Percentiles rank a stretch among this genome's conserved stretches.
Conservation (phyloP, 1,140 invertebrate genomes). For the Drosophila biarmipes region DNA sequence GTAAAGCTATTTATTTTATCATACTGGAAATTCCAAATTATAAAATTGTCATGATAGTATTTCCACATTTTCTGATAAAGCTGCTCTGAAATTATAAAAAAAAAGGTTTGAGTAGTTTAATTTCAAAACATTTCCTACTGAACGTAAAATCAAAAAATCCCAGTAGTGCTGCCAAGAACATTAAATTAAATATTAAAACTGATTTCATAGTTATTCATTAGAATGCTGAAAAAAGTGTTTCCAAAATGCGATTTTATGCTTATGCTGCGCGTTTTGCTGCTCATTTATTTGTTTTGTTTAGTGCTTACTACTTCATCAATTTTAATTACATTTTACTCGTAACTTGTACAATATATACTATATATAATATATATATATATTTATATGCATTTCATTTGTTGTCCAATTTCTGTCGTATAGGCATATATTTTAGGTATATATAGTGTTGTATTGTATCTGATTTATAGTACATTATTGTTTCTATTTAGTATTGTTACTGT, state of each 20-base stretch:
- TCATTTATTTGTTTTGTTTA: slow-evolving; percentile 77
- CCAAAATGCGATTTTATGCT: slow-evolving; percentile 27
- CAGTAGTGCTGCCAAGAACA: no score
- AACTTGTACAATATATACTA: slow-evolving; percentile 77
- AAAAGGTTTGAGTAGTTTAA: no score
- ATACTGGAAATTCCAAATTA: no score
- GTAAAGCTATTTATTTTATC: no score
- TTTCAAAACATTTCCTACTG: no score
- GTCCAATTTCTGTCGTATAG: slow-evolving; percentile 75
- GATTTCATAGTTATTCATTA: background rate
- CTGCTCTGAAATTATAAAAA: no score
- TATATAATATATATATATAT: slow-evolving; percentile 58
- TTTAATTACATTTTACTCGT: slow-evolving; percentile 74
- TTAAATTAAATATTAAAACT: background rate
- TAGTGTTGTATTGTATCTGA: slow-evolving; percentile 79
- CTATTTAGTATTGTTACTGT: slow-evolving; percentile 82
- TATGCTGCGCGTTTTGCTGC: slow-evolving; percentile 60
- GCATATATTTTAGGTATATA: slow-evolving; percentile 81
- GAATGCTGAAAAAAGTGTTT: background rate
- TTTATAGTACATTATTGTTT: slow-evolving; percentile 83
- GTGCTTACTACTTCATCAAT: slow-evolving; percentile 78
- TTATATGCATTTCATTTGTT: slow-evolving; percentile 65
- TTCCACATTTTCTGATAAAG: no score
- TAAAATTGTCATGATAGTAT: no score
- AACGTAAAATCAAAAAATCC: no score